Conservation (phyloP, 1,140 invertebrate species). For the Physella acuta region DNA sequence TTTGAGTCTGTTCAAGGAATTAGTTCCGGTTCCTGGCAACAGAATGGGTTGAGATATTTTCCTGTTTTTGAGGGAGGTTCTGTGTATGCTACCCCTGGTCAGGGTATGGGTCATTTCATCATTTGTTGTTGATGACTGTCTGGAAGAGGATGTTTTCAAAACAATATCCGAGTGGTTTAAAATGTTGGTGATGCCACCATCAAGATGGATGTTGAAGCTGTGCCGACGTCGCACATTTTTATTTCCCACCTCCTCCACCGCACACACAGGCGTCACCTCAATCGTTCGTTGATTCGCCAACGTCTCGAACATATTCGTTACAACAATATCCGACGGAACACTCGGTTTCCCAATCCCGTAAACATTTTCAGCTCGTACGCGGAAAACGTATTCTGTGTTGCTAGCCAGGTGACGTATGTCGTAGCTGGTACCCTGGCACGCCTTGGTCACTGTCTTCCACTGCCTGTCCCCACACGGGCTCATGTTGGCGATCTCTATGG, state of each 20-base stretch:
- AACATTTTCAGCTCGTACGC: conserved; percentile 94
- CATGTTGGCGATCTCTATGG: conserved; percentile 39
- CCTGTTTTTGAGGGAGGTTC: conserved; percentile 26
- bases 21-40: conserved; percentile 39
- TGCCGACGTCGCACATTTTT: conserved; percentile 28
- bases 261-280: background rate
- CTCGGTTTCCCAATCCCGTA: conserved; percentile 90
- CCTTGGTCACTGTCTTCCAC: conserved; percentile 91
- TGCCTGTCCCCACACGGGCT: conserved; percentile 26
- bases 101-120: background rate
- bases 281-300: background rate
- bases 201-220: conserved; percentile 46
- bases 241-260: conserved; percentile 10
- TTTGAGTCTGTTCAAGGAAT: conserved; percentile 26
- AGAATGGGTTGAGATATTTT: conserved; percentile 38
- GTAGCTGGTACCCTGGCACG: conserved; percentile 85
- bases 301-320: conserved; percentile 25
- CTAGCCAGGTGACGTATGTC: conserved; percentile 85
- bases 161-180: conserved; percentile 28
- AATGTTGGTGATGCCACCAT: conserved; percentile 41
- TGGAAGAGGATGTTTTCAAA: background rate
- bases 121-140: background rate
- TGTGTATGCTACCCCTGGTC: background rate
- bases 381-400: conserved; percentile 89
- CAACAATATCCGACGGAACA: conserved; percentile 36